Evolutionary conservation across 2,888 invertebrate genomes (phyloP).

Genomic region (Adelphocoris suturalis): DNA sequence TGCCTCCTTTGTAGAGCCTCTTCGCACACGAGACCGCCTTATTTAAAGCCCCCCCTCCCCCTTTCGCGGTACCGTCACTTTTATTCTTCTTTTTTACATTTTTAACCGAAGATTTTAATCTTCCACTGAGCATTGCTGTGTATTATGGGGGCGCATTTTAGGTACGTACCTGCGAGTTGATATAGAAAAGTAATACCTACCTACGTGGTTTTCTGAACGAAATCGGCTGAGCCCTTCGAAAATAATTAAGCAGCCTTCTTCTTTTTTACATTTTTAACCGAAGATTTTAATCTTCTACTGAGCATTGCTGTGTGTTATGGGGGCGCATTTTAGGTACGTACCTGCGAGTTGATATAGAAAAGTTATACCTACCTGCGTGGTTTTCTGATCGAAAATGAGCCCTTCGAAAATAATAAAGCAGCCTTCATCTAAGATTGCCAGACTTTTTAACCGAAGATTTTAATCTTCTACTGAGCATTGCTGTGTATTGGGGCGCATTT

Average conservation of each 20-base stretch:
- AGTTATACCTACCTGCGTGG: too few relatives aligned
- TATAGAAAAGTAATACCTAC: too few relatives aligned
- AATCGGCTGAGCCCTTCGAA: too few relatives aligned
- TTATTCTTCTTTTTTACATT: background rate
- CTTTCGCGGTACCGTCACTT: background rate
- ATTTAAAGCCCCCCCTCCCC: background rate
- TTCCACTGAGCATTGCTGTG: slow-evolving; percentile 6
- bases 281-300: background rate
- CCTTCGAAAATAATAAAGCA: too few relatives aligned
- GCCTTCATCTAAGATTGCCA: background rate
- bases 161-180: background rate
- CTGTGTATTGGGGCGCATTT: slow-evolving; percentile 15
- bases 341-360: background rate
- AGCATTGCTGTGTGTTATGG: background rate
- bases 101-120: background rate
- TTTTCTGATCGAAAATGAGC: too few relatives aligned
- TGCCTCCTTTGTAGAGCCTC: slow-evolving; percentile 35
- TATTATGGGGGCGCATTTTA: too few relatives aligned
- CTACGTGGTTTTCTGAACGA: too few relatives aligned
- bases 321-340: too few relatives aligned
- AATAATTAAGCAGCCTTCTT: too few relatives aligned
- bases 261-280: background rate
- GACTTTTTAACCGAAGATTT: background rate
- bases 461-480: slow-evolving; percentile 12
- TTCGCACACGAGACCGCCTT: background rate